These are phyloP conservation scores for Apis laboriosa DNA, from an alignment of 1,140 invertebrate species.

Conservation along the genomic window DNA sequence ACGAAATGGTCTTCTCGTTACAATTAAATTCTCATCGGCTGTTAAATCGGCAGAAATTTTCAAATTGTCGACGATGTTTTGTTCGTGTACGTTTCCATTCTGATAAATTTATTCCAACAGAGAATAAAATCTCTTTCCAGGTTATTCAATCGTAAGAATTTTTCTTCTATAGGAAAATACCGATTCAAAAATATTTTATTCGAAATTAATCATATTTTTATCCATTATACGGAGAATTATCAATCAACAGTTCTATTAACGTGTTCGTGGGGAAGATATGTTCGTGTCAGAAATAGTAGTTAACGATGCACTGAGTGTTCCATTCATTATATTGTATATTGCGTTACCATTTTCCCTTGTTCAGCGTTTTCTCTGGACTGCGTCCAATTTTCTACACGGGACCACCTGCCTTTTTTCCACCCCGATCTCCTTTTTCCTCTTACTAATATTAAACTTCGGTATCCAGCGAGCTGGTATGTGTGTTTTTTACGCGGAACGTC, in stretches of 20 bases:
- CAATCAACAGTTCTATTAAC: too few species aligned
- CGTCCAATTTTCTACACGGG: conserved; percentile 13
- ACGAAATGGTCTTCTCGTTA: neutral
- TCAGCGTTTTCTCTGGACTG: conserved; percentile 17
- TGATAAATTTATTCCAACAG: neutral
- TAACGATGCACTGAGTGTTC: neutral
- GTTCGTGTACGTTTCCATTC: neutral
- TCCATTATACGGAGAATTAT: too few species aligned
- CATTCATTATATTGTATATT: conserved; percentile 26
- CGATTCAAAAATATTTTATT: too few species aligned
- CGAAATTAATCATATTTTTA: neutral
- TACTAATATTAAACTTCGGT: conserved; percentile 19
- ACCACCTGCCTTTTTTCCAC: neutral
- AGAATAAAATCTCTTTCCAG: too few species aligned
- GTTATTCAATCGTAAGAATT: too few species aligned
- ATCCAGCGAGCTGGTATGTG: neutral
- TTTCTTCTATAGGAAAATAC: too few species aligned
- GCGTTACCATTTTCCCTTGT: neutral
- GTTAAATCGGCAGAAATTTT: neutral
- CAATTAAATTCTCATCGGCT: neutral
- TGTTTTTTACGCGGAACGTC: neutral
- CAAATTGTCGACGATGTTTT: neutral
- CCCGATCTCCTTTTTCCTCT: conserved; percentile 1
- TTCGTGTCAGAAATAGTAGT: neutral
- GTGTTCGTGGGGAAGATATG: neutral